A percentile compares a stretch with the other conserved stretches of the same genome.
Evolutionary conservation across 2,888 invertebrate species (phyloP).

Genomic region (Argyresthia goedartella): DNA sequence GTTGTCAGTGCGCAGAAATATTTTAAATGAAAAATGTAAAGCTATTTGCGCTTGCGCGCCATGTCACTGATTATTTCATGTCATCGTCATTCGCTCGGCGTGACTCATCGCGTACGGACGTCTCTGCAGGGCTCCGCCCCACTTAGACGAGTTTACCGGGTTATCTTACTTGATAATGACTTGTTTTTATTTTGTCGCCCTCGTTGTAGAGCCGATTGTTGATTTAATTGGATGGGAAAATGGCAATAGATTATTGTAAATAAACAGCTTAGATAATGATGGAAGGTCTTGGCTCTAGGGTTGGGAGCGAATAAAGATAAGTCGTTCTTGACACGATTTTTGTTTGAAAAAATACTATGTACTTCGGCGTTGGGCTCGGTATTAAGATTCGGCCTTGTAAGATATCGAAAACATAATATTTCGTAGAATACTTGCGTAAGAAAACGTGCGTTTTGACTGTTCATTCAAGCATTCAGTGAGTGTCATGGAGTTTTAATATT

Average conservation of each 20-base stretch:
- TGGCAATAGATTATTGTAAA: neutral
- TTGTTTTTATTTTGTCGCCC: slow-evolving; percentile 37
- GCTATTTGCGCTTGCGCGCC: slow-evolving; percentile 18
- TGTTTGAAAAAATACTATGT: no score
- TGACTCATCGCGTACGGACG: slow-evolving; percentile 29
- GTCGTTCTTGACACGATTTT: no score
- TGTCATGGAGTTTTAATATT: no score
- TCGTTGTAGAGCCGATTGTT: slow-evolving; percentile 28
- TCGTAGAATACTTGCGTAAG: no score
- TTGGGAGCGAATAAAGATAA: no score
- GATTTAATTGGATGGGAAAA: slow-evolving; percentile 21
- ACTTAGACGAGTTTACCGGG: slow-evolving; percentile 25
- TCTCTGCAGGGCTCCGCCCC: slow-evolving; percentile 14
- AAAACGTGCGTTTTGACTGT: no score
- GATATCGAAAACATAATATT: no score
- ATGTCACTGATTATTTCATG: slow-evolving; percentile 14
- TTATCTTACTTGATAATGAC: slow-evolving; percentile 42
- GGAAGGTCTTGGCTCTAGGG: no score
- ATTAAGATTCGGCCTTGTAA: no score
- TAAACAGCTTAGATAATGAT: neutral
- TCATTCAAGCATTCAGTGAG: no score
- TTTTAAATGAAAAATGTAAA: slow-evolving; percentile 16
- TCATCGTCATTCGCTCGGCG: slow-evolving; percentile 36
- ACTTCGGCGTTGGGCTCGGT: no score
- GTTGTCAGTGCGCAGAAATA: slow-evolving; percentile 3